Evolutionary conservation across 2,888 invertebrate species (phyloP).

Genomic region (Folsomia manolachei): DNA sequence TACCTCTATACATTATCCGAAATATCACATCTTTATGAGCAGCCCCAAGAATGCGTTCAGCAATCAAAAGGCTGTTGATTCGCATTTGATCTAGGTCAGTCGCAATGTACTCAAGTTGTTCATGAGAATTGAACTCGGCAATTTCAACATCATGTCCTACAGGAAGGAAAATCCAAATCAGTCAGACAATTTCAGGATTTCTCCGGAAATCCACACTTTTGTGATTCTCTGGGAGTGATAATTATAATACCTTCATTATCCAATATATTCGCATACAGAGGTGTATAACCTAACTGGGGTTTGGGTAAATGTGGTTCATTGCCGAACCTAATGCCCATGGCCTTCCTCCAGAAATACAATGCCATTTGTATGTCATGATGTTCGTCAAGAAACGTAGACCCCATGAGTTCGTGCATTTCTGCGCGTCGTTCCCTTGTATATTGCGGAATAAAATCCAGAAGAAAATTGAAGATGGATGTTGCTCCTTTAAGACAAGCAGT

Average conservation of each 20-base stretch:
- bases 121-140: slow-evolving; percentile 68
- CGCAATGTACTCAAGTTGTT: slow-evolving; percentile 68
- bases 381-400: slow-evolving; percentile 76
- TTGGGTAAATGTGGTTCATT: slow-evolving; percentile 42
- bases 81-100: slow-evolving; percentile 81
- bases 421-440: slow-evolving; percentile 70
- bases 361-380: slow-evolving; percentile 57
- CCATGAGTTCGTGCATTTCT: slow-evolving; percentile 83
- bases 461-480: slow-evolving; percentile 64
- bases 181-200: not conserved
- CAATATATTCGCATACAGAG: slow-evolving; percentile 41
- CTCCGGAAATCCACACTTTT: not conserved
- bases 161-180: slow-evolving; percentile 11
- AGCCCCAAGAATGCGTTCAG: slow-evolving; percentile 75
- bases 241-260: slow-evolving; percentile 41
- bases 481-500: slow-evolving; percentile 80
- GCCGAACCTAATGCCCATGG: slow-evolving; percentile 64
- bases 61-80: slow-evolving; percentile 81
- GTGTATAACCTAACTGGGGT: slow-evolving; percentile 39
- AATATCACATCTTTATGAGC: slow-evolving; percentile 84
- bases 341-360: slow-evolving; percentile 73
- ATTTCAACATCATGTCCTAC: slow-evolving; percentile 42
- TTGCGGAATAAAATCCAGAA: slow-evolving; percentile 59
- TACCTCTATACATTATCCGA: slow-evolving; percentile 66
- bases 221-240: no score